Evolutionary conservation across 2,888 invertebrate genomes (phyloP).

Genomic region (Beris morrisii): DNA sequence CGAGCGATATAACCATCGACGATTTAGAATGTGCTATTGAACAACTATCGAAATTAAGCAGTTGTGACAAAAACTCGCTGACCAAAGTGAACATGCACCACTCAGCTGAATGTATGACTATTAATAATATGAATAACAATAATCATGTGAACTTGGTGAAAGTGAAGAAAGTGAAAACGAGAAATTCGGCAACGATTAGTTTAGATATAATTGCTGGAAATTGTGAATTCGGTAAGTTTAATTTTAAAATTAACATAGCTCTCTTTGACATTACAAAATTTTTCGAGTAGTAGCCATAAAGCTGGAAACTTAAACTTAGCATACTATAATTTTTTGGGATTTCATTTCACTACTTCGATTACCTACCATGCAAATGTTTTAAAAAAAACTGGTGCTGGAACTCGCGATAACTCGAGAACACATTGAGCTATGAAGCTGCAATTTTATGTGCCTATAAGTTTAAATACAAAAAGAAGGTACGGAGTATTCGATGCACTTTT

Average conservation of each 20-base stretch:
- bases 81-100: conserved; percentile 39
- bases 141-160: conserved; percentile 51
- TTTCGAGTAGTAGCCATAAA: too few relatives aligned
- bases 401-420: too few relatives aligned
- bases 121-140: conserved; percentile 48
- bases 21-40: conserved; percentile 36
- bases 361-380: too few relatives aligned
- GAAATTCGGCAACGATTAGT: conserved; percentile 55
- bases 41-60: conserved; percentile 38
- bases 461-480: too few relatives aligned
- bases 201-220: conserved; percentile 49
- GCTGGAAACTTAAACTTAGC: too few relatives aligned
- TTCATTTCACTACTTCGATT: neutral
- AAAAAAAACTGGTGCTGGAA: neutral
- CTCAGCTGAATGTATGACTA: conserved; percentile 43
- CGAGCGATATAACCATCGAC: conserved; percentile 32
- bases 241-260: neutral
- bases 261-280: neutral
- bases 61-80: conserved; percentile 42
- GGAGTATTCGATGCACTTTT: too few relatives aligned
- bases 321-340: neutral
- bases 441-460: too few relatives aligned
- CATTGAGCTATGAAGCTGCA: too few relatives aligned
- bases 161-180: conserved; percentile 50
- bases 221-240: conserved; percentile 44